phyloP scores from a whole-genome alignment of 2,113 vertebrate genomes.

The Apteryx owenii region DNA sequence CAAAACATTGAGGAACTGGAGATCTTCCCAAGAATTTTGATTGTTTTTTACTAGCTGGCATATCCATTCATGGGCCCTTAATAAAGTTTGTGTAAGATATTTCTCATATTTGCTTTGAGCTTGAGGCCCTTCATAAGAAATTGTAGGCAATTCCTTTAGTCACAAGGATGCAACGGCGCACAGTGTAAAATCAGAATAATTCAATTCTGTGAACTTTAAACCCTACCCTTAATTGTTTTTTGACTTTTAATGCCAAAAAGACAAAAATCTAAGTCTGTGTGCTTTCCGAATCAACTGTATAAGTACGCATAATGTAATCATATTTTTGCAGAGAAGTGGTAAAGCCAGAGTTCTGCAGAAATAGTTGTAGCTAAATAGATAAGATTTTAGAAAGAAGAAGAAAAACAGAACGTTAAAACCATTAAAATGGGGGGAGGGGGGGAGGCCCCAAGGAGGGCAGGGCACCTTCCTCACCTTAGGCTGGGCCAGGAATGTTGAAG shows the following conservation, averaged over 20 bases:
- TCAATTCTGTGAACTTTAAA: neutral
- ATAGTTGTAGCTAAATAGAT: neutral
- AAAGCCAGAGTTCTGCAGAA: neutral
- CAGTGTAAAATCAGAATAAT: neutral
- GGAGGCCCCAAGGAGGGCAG: neutral
- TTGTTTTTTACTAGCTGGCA: neutral
- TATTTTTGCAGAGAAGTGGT: neutral
- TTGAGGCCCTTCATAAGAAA: neutral
- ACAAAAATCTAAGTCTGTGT: neutral
- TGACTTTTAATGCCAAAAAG: neutral
- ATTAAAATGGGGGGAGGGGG: neutral
- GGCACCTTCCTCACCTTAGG: neutral
- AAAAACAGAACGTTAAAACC: neutral
- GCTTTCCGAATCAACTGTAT: neutral
- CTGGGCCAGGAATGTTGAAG: neutral
- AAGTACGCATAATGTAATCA: neutral
- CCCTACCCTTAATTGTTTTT: neutral
- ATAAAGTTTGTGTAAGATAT: neutral
- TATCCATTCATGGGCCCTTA: neutral
- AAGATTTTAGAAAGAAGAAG: neutral
- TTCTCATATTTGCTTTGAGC: neutral
- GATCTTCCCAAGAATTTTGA: neutral
- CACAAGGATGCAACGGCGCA: fast-evolving
- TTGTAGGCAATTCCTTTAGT: neutral
- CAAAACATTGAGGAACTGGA: neutral